Conservation (phyloP, 2,888 invertebrate species). For the Diarsia brunnea region DNA sequence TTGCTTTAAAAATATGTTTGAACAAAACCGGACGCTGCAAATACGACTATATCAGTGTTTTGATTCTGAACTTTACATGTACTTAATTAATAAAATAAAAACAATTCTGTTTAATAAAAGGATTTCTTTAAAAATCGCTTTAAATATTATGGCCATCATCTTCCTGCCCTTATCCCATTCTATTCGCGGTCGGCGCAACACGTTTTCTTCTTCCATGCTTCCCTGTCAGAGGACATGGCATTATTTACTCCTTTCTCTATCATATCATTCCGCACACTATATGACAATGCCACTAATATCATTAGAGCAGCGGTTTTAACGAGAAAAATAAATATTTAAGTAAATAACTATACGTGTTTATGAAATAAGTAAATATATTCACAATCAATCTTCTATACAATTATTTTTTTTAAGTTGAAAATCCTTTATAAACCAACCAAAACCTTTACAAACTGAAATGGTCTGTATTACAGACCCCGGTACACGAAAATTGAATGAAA, state of each 20-base stretch:
- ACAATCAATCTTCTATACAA: no score
- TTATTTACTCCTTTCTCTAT: no score
- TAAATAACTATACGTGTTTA: background rate
- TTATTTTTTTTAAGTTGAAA: background rate
- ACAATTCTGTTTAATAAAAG: no score
- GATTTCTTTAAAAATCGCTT: background rate
- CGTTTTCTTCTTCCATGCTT: no score
- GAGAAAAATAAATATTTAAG: background rate
- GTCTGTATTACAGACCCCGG: background rate
- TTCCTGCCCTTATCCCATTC: no score
- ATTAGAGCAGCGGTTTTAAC: background rate
- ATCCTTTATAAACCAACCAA: background rate
- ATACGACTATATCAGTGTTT: no score
- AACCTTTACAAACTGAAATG: background rate
- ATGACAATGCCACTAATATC: background rate
- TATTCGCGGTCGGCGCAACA: no score
- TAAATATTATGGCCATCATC: background rate
- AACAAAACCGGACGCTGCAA: background rate
- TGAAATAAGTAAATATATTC: background rate
- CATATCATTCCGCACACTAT: no score
- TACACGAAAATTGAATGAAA: constrained; percentile 28
- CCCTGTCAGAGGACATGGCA: no score
- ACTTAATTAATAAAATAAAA: no score
- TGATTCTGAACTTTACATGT: no score
- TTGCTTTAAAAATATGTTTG: background rate